These are phyloP conservation scores for Lysandra bellargus DNA, from an alignment of 2,888 invertebrate species.

Conservation along the genomic window DNA sequence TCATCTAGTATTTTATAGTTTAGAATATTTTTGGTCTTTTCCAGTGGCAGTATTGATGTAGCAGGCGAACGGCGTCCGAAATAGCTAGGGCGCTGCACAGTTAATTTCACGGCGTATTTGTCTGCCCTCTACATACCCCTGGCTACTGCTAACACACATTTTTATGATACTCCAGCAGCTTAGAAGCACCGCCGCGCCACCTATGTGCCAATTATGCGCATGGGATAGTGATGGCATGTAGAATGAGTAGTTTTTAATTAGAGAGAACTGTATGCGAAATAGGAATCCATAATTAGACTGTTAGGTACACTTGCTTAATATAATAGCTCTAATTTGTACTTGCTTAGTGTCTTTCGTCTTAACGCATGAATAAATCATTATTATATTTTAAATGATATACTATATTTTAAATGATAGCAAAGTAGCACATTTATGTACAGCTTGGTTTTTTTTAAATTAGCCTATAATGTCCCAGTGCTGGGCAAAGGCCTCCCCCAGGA, in stretches of 20 bases:
- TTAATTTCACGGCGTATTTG: constrained; percentile 72
- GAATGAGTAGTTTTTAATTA: too few species aligned
- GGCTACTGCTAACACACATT: constrained; percentile 49
- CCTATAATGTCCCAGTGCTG: too few species aligned
- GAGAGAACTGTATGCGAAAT: too few species aligned
- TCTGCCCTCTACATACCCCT: constrained; percentile 61
- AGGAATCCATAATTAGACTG: not conserved
- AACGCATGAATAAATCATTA: too few species aligned
- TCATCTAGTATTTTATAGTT: not conserved
- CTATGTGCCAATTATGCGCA: not conserved
- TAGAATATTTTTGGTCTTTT: constrained; percentile 11
- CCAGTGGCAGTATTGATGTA: constrained; percentile 41
- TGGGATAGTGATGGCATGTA: not conserved
- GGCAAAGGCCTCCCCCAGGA: too few species aligned
- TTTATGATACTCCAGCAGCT: constrained; percentile 10
- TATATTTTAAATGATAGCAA: too few species aligned
- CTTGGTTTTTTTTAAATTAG: not conserved
- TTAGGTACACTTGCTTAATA: not conserved
- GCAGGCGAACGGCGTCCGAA: constrained; percentile 55
- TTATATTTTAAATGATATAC: too few species aligned
- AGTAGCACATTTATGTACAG: not conserved
- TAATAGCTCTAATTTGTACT: not conserved
- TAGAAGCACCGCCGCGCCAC: not conserved
- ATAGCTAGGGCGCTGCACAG: constrained; percentile 55
- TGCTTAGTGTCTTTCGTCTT: too few species aligned